phyloP scores from a whole-genome alignment of 2,113 vertebrate species.

The Platysternon megacephalum region DNA sequence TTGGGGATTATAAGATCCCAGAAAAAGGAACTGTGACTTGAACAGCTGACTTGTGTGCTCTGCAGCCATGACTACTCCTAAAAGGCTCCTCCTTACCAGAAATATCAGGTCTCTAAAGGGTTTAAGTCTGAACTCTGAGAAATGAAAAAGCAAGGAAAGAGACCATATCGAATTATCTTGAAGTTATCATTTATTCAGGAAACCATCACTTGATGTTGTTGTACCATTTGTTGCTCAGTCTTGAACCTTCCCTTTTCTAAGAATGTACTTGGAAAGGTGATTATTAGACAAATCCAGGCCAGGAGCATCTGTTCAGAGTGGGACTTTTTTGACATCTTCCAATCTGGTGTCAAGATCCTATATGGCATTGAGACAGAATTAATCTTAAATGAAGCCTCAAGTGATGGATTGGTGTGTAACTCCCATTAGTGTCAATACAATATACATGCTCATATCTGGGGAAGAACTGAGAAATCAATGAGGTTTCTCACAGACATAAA shows the following conservation, averaged over 20 bases:
- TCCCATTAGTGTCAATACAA: background rate
- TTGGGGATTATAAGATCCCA: background rate
- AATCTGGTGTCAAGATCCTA: background rate
- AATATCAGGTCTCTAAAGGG: accelerated
- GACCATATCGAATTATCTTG: background rate
- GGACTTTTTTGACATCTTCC: background rate
- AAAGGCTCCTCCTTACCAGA: background rate
- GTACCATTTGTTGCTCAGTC: background rate
- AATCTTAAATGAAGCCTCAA: background rate
- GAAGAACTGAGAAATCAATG: background rate
- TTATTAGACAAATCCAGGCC: background rate
- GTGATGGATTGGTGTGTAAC: background rate
- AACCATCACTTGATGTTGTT: background rate
- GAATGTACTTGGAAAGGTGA: background rate
- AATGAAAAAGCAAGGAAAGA: background rate
- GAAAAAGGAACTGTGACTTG: background rate
- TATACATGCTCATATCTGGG: background rate
- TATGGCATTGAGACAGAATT: background rate
- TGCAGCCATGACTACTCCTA: background rate
- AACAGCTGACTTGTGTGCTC: background rate
- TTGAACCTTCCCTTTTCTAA: background rate
- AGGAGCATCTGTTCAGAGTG: background rate
- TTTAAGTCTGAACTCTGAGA: background rate
- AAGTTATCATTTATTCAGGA: background rate
- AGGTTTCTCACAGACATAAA: background rate